A percentile compares a stretch with the other conserved stretches of the same genome.
phyloP scores from a whole-genome alignment of 2,888 invertebrate species.

The Amitus sp. region DNA sequence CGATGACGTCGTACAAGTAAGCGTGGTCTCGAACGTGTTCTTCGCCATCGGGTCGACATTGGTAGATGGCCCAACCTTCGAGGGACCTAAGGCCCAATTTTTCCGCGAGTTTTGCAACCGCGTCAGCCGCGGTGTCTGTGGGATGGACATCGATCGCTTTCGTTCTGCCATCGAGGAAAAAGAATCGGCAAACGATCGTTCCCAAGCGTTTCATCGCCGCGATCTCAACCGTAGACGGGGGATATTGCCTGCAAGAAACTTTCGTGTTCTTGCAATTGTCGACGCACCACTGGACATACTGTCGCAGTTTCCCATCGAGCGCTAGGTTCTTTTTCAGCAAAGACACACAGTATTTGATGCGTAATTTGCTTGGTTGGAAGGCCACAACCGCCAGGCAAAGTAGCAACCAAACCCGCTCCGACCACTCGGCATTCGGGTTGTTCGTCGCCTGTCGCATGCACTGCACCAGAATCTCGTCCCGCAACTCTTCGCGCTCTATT shows the following conservation, averaged over 20 bases:
- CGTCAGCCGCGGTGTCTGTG: slow-evolving; percentile 92
- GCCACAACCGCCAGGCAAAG: slow-evolving; percentile 91
- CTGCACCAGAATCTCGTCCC: slow-evolving; percentile 92
- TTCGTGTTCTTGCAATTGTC: slow-evolving; percentile 92
- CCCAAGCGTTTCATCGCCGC: slow-evolving; percentile 91
- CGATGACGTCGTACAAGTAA: slow-evolving; percentile 93
- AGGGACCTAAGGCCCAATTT: slow-evolving; percentile 84
- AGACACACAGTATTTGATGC: slow-evolving; percentile 82
- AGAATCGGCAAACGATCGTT: slow-evolving; percentile 92
- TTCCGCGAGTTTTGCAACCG: slow-evolving; percentile 88
- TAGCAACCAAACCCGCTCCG: slow-evolving; percentile 88
- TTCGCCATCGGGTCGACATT: slow-evolving; percentile 86
- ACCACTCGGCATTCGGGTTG: slow-evolving; percentile 85
- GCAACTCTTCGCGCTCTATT: slow-evolving; percentile 88
- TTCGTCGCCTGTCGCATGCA: slow-evolving; percentile 90
- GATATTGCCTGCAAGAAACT: slow-evolving; percentile 81
- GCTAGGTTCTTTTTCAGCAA: slow-evolving; percentile 78
- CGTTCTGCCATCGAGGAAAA: slow-evolving; percentile 93
- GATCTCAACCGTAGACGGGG: slow-evolving; percentile 93
- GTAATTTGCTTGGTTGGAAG: slow-evolving; percentile 87
- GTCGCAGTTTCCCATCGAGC: slow-evolving; percentile 76
- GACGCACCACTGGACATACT: slow-evolving; percentile 93
- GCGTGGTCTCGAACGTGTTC: slow-evolving; percentile 92
- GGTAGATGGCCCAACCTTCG: slow-evolving; percentile 96
- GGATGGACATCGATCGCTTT: slow-evolving; percentile 96